A percentile compares a stretch with the other conserved stretches of the same genome.
Evolutionary conservation across 2,888 invertebrate genomes (phyloP).

Genomic region (Leucania comma): DNA sequence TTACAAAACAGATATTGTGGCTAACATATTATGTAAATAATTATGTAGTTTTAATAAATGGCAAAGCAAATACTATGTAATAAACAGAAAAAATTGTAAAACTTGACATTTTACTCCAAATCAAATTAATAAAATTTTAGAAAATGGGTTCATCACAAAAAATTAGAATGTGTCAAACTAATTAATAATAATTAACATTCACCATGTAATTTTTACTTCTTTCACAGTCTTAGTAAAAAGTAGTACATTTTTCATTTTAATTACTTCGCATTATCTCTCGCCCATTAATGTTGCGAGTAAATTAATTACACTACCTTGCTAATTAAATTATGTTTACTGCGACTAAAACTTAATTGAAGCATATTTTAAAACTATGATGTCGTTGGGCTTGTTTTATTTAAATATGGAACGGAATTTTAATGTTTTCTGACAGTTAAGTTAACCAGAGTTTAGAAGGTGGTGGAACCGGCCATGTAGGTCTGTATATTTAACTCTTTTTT

Average conservation of each 20-base stretch:
- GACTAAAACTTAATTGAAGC: background rate
- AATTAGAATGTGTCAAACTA: background rate
- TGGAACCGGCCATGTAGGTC: background rate
- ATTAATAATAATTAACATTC: background rate
- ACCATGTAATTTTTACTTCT: conserved; percentile 21
- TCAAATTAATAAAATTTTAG: too few relatives aligned
- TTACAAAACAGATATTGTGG: too few relatives aligned
- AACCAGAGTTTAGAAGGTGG: background rate
- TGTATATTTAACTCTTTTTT: background rate
- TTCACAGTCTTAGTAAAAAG: conserved; percentile 16
- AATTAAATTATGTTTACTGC: conserved; percentile 23
- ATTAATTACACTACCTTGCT: conserved; percentile 19
- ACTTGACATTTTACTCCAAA: too few relatives aligned
- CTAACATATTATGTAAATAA: too few relatives aligned
- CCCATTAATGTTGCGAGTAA: conserved; percentile 19
- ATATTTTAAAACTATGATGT: background rate
- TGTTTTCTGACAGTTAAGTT: background rate
- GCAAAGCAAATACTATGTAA: too few relatives aligned
- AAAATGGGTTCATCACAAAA: background rate
- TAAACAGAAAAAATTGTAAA: too few relatives aligned
- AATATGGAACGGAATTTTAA: background rate
- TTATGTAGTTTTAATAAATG: too few relatives aligned
- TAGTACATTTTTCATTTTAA: conserved; percentile 27
- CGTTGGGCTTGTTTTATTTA: background rate
- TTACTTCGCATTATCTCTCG: conserved; percentile 14